Base-by-base conservation (phyloP, 2,888 invertebrate genomes). In the Pseudococcus viburni region DNA sequence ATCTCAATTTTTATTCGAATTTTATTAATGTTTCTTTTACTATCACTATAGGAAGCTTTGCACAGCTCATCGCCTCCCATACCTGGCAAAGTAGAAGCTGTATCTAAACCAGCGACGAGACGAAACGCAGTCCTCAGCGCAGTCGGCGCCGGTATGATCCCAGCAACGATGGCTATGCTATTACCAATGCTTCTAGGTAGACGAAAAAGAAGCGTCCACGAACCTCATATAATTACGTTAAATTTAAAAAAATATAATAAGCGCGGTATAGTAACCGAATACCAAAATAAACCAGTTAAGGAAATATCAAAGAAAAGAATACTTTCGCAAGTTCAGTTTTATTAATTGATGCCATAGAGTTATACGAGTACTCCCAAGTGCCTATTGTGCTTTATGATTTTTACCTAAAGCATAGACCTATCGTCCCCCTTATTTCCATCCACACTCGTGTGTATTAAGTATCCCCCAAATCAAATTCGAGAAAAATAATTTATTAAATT, bases 121-220 rank as follows among this genome's bases (percentile, higher is more conserved):
- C 94, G 94, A 90, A 93, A 93, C 90, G 94, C 95, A 0, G 93
- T 95, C 55, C 91, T 95, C 89, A 95, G 95, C 9, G 95, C 95
- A 0, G 95, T 95, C 0, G 95, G 95, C 0, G 95, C 96, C 19
- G 96, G 96, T 0, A 95, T 96, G 94, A 93, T 96, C 26, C 96
- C 96, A 9, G 96, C 95, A 0, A 95, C 96, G 0, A 95, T 96
- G 94, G 96, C 95, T 0, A 95, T 96, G 94, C 93, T 96, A 90
- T 94, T 96, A 59, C 96, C 96, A 0, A 94, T 96, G 93, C 94
- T 95, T 91, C 92, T 96, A 89, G 95, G 94, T n/a, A 92, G 93
- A 80, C 92, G 92, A 90, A 92, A 92, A 87, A 89, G 91, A 86
- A 90, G 90, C 46, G 51, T 90, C 5, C 11, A 59, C 11, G 12